Evolutionary conservation across 1,140 invertebrate genomes (phyloP).

Genomic region (Zaprionus vittiger): DNA sequence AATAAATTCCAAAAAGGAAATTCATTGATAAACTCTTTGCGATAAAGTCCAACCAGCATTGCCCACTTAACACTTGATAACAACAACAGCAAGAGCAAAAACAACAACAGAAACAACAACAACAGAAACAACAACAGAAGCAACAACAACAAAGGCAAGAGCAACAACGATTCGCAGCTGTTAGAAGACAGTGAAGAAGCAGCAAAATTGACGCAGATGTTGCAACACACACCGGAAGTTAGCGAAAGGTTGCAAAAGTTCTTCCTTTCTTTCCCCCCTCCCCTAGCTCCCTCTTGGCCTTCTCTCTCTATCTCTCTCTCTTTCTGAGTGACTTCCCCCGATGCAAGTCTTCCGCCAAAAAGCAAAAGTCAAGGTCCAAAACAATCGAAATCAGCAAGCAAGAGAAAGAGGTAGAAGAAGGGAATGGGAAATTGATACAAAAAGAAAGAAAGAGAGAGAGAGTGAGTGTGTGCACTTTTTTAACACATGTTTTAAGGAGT

Average conservation of each 20-base stretch:
- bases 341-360: conserved; percentile 9
- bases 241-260: conserved; percentile 72
- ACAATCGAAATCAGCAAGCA: neutral
- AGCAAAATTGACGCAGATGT: conserved; percentile 60
- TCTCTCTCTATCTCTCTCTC: neutral
- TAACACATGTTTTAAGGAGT: neutral
- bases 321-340: no score
- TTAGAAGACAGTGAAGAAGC: conserved; percentile 53
- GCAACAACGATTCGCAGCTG: conserved; percentile 58
- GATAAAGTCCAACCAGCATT: conserved; percentile 51
- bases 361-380: conserved; percentile 35
- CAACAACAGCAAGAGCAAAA: conserved; percentile 17
- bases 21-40: conserved; percentile 71
- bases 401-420: neutral
- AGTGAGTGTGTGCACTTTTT: neutral
- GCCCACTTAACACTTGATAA: conserved; percentile 50
- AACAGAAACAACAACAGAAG: neutral
- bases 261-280: neutral
- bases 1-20: conserved; percentile 76
- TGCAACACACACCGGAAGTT: conserved; percentile 77
- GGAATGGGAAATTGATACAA: neutral
- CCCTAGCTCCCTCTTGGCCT: neutral
- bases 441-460: neutral
- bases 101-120: neutral
- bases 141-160: conserved; percentile 1